phyloP scores from a whole-genome alignment of 2,888 invertebrate species.

The Philereme vetulata region DNA sequence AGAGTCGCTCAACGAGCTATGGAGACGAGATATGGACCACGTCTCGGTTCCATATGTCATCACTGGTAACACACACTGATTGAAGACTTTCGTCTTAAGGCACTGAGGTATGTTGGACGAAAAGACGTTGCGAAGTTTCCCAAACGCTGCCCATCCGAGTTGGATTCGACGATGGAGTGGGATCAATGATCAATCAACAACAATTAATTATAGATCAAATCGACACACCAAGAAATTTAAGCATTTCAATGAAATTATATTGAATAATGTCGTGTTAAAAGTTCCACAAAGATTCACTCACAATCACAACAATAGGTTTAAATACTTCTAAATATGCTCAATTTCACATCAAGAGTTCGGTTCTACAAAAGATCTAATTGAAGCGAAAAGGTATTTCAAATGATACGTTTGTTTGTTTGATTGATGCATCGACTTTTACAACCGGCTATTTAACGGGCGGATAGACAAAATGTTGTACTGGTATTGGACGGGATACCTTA shows the following conservation, averaged over 20 bases:
- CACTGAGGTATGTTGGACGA: too few species aligned
- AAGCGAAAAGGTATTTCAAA: slow-evolving; percentile 74
- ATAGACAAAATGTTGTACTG: slow-evolving; percentile 77
- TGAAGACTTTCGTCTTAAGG: too few species aligned
- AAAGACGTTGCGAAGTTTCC: too few species aligned
- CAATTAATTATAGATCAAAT: too few species aligned
- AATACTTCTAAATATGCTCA: slow-evolving; percentile 47
- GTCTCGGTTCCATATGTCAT: too few species aligned
- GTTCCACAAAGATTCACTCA: slow-evolving; percentile 54
- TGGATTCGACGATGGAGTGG: too few species aligned
- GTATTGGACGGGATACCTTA: slow-evolving; percentile 68
- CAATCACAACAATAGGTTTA: slow-evolving; percentile 35
- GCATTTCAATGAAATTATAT: background rate
- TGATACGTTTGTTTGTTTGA: slow-evolving; percentile 72
- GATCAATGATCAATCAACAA: too few species aligned
- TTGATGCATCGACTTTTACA: slow-evolving; percentile 80
- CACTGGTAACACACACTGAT: too few species aligned
- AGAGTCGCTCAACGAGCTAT: too few species aligned
- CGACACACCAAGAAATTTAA: background rate
- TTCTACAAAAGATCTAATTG: slow-evolving; percentile 82
- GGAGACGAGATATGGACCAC: too few species aligned
- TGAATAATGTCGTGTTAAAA: slow-evolving; percentile 32
- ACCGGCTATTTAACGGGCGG: slow-evolving; percentile 79
- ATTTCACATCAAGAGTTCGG: slow-evolving; percentile 66
- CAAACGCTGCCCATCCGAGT: too few species aligned